These are phyloP conservation scores for Himalopsyche kuldschensis DNA, from an alignment of 2,888 invertebrate genomes.

Conservation along the genomic window DNA sequence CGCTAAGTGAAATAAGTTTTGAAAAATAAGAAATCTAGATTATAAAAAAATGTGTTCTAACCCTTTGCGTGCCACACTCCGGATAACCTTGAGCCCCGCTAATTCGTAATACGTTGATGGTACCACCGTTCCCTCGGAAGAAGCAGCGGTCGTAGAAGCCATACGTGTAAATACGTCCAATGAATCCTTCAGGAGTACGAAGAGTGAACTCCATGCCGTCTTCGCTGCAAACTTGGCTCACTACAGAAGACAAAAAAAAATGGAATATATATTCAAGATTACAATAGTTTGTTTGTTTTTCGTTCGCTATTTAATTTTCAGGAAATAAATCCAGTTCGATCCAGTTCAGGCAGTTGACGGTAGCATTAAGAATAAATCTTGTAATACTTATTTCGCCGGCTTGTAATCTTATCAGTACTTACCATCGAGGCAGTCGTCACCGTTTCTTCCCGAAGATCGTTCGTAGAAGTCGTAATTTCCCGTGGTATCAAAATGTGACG, in stretches of 20 bases:
- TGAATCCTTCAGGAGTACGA: conserved; percentile 84
- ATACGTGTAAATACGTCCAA: conserved; percentile 88
- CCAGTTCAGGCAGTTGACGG: too few relatives aligned
- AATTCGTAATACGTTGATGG: conserved; percentile 78
- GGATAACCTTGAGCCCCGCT: conserved; percentile 92
- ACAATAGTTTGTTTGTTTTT: too few relatives aligned
- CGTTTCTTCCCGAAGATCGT: conserved; percentile 71
- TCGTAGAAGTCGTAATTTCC: conserved; percentile 87
- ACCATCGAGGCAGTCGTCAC: conserved; percentile 87
- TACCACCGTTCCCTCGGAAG: conserved; percentile 88
- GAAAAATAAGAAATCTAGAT: background rate
- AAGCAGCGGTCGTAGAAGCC: conserved; percentile 90
- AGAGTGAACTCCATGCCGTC: conserved; percentile 94
- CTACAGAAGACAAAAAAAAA: conserved; percentile 52
- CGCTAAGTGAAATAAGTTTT: background rate
- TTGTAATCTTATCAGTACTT: conserved; percentile 42
- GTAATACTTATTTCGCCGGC: too few relatives aligned
- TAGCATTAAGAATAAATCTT: too few relatives aligned
- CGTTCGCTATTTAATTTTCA: background rate
- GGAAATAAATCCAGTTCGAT: too few relatives aligned
- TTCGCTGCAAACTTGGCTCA: conserved; percentile 88
- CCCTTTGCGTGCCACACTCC: conserved; percentile 87
- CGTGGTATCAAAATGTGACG: conserved; percentile 79
- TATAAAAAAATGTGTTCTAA: conserved; percentile 46
- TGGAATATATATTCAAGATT: background rate